Percentiles rank a stretch among this genome's conserved stretches.
phyloP scores from a whole-genome alignment of 1,140 invertebrate genomes.

The Calosoma granatense region DNA sequence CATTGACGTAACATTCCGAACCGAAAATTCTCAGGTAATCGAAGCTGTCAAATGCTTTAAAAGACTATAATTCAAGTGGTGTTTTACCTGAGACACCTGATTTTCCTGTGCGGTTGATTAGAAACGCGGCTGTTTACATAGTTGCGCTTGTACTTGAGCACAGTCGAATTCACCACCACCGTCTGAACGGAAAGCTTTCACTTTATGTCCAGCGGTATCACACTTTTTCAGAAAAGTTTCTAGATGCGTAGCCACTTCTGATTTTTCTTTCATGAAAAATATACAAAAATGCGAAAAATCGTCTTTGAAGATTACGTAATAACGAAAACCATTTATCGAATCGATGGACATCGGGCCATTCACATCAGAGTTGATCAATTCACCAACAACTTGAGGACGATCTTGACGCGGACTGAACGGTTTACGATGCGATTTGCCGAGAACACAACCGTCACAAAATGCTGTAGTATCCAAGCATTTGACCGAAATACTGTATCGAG shows the following conservation, averaged over 20 bases:
- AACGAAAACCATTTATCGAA: constrained; percentile 22
- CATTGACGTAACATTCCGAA: constrained; percentile 19
- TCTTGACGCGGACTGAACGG: constrained; percentile 7
- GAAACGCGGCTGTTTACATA: constrained; percentile 23
- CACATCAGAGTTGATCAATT: constrained; percentile 22
- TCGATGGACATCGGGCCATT: constrained; percentile 21
- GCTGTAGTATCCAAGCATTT: constrained; percentile 12
- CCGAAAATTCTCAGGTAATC: constrained; percentile 19
- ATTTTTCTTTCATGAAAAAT: constrained; percentile 26
- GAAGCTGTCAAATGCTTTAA: constrained; percentile 13
- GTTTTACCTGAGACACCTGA: constrained; percentile 20
- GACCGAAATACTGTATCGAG: constrained; percentile 10
- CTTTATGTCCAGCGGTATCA: constrained; percentile 16
- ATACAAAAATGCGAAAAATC: constrained; percentile 24
- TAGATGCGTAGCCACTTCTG: constrained; percentile 19
- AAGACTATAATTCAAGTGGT: constrained; percentile 27
- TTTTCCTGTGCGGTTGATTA: constrained; percentile 28
- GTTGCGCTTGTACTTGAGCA: constrained; percentile 10
- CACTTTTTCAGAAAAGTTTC: background rate
- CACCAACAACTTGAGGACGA: constrained; percentile 6
- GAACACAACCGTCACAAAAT: constrained; percentile 19
- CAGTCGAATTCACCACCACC: constrained; percentile 22
- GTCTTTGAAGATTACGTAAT: constrained; percentile 29
- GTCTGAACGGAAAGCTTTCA: constrained; percentile 18
- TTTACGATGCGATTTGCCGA: constrained; percentile 17